Evolutionary conservation across 2,113 vertebrate species (phyloP), one percentile per base, ranked within the genome.

Genomic region (Lamprotornis superbus): DNA sequence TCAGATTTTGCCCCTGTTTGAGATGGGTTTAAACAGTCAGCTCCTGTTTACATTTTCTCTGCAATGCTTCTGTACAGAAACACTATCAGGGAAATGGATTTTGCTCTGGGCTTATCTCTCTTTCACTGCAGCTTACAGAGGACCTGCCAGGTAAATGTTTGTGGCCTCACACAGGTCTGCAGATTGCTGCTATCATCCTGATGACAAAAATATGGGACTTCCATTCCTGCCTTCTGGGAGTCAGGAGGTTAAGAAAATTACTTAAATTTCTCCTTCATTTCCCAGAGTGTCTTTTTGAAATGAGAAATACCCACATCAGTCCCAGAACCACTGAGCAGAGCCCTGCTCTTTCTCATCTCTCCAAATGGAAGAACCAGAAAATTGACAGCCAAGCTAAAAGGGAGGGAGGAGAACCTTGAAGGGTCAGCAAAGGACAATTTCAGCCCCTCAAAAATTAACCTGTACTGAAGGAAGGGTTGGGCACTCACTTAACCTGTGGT

Each of bases 131-230:
- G 55, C 76, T 91, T 75, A 37, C 1, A 71, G 83, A 28, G 75
- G 87, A 59, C 65, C 65, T 82, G 67, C 78, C 94, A 91, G 93
- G 93, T 93, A 91, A 97, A 93, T 84, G 81, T 97, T 95, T 96
- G 88, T 87, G 93, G 95, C 85, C 90, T 94, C 82, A 15, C 61
- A 83, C 75, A 33, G 46, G 35, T 87, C 70, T 69, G 69, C 89
- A 96, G 93, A 97, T 96, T 96, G 94, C 85, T 87, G 92, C 91
- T 91, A 94, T 98, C 97, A 97, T 86, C 78, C 12, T 92, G 97
- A 96, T 96, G 94, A 55, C 90, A 97, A 95, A 97, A 97, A 95
- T 95, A 95, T 6, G 63, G 87, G 73, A 91, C 87, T 94, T 93
- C 61, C 90, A 94, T 83, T 80, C 11, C 24, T 88, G 91, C 84